Evolutionary conservation across 1,140 invertebrate species (phyloP), one percentile per base, ranked within the genome.

Genomic region (Geopemphigus sp.): DNA sequence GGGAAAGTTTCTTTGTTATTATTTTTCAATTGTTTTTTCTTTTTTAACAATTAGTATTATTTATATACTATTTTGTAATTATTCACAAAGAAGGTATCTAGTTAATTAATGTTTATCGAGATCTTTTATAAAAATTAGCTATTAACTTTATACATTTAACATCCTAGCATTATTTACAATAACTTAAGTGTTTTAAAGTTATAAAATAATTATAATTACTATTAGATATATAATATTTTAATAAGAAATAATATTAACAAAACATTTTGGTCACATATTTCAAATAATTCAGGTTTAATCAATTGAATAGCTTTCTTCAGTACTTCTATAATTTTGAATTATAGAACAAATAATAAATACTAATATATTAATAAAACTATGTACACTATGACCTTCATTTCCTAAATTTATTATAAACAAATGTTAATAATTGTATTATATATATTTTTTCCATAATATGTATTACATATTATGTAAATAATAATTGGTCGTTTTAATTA

Each of bases 1-100:
- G 11, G 19, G 17, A 24, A 39, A 61, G 19, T 22, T 32, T 39
- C 32, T 76, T 59, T 76, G 54, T 59, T 76, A 61, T 76, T 76
- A 56, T 76, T 76, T 45, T 8, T 14, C 32, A 56, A 74, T 39
- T 8, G 24, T 54, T 47, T 68, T 68, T 47, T 47, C 4, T 50
- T 64, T 68, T 50, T 70, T 53, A 53, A 50, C 22, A 26, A 53
- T 26, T 70, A 5, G 24, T 64, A 39, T 68, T 47, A 47, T 17
- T 47, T 47, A 1, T 24, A 4, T 39, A 39, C 32, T 39, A 24
- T 59, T 22, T 57, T 22, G 14, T 50, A 50, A 50, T 50, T 50
- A 14, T 50, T 12, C 14, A 50, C 14, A 50, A 50, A 8, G 14
- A 50, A 6, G 47, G 14, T 11, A 50, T 50, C 47, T 50, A 50